These are phyloP conservation scores for Helicoverpa assulta DNA, from an alignment of 2,888 invertebrate genomes.

Conservation along the genomic window DNA sequence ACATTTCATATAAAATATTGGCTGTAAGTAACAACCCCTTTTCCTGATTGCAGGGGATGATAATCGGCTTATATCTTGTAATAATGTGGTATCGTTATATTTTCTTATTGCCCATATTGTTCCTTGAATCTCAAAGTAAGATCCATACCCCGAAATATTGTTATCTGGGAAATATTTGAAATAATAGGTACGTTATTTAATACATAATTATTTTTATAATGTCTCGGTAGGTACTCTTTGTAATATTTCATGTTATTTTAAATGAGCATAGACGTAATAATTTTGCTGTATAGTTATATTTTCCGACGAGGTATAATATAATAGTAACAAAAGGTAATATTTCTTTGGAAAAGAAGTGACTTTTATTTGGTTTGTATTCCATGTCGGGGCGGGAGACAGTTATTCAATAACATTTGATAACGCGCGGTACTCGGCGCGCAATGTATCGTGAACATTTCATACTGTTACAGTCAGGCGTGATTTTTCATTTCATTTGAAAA, in stretches of 20 bases:
- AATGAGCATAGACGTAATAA: background rate
- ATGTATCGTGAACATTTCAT: slow-evolving; percentile 24
- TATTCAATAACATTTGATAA: slow-evolving; percentile 33
- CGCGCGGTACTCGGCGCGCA: slow-evolving; percentile 6
- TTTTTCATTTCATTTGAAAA: slow-evolving; percentile 28
- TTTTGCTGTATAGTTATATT: background rate
- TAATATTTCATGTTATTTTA: background rate
- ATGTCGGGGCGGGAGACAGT: slow-evolving; percentile 19
- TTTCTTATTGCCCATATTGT: background rate
- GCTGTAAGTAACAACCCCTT: background rate
- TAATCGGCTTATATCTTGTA: background rate
- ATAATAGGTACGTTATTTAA: background rate
- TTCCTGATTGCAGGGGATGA: slow-evolving; percentile 6
- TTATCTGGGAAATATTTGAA: background rate
- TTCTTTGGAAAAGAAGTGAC: background rate
- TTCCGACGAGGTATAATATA: background rate
- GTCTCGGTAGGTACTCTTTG: background rate
- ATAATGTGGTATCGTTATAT: background rate
- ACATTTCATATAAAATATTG: too few relatives aligned
- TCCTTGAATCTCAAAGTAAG: background rate
- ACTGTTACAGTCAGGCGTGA: slow-evolving; percentile 10
- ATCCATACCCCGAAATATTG: background rate
- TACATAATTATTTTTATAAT: background rate
- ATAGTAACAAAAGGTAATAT: background rate
- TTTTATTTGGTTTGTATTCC: slow-evolving; percentile 11